phyloP scores from a whole-genome alignment of 2,888 invertebrate species.

The Melipona beecheii region DNA sequence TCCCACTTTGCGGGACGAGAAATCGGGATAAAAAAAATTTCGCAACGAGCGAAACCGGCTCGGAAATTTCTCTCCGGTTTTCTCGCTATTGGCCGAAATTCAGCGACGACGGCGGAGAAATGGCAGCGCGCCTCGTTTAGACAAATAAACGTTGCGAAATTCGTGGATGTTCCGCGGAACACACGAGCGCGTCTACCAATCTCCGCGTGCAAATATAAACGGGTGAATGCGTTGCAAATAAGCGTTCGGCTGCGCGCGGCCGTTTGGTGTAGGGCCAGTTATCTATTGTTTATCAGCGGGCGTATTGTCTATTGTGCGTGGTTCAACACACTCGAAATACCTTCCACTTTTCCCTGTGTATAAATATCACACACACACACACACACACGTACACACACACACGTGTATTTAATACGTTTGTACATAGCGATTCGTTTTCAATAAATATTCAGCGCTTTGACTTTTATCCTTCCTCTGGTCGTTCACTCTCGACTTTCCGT shows the following conservation, averaged over 20 bases:
- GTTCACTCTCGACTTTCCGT: neutral
- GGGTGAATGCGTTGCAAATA: slow-evolving; percentile 77
- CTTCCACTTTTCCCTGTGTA: slow-evolving; percentile 70
- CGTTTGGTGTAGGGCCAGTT: slow-evolving; percentile 67
- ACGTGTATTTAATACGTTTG: slow-evolving; percentile 81
- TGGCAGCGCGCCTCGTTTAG: slow-evolving; percentile 11
- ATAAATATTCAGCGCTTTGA: slow-evolving; percentile 81
- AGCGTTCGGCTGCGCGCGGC: slow-evolving; percentile 57
- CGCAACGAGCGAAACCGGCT: neutral
- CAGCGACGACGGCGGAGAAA: neutral
- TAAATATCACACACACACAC: slow-evolving; percentile 74
- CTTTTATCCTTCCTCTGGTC: slow-evolving; percentile 54
- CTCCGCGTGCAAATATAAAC: slow-evolving; percentile 72
- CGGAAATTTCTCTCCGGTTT: no score
- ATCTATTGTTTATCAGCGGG: slow-evolving; percentile 77
- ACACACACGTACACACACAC: slow-evolving; percentile 7
- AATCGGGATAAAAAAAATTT: neutral
- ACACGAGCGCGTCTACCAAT: slow-evolving; percentile 55
- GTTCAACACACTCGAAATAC: slow-evolving; percentile 48
- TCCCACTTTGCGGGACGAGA: neutral
- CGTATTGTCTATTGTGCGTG: slow-evolving; percentile 74
- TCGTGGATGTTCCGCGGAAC: slow-evolving; percentile 6
- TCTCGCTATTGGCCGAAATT: neutral
- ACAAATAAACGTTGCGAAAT: slow-evolving; percentile 56
- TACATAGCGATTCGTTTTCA: slow-evolving; percentile 80